phyloP scores from a whole-genome alignment of 1,140 invertebrate species.

The Diuraphis noxia region DNA sequence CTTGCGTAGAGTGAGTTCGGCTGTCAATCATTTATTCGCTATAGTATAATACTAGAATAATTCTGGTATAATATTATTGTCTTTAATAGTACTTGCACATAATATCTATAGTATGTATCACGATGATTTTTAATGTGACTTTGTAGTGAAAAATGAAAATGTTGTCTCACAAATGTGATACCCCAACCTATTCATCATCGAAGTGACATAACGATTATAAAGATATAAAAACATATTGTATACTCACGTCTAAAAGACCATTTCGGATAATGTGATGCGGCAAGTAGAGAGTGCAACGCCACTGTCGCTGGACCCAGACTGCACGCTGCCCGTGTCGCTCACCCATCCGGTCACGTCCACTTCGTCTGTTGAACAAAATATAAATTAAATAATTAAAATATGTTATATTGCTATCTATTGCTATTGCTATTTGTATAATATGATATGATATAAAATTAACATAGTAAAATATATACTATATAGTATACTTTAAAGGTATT shows the following conservation, averaged over 20 bases:
- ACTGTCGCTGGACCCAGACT: conserved; percentile 76
- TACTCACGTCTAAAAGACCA: conserved; percentile 58
- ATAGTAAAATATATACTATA: no score
- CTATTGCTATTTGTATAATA: not conserved
- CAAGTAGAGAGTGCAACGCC: conserved; percentile 76
- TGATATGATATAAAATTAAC: not conserved
- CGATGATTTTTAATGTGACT: not conserved
- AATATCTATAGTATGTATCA: not conserved
- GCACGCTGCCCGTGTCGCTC: conserved; percentile 78
- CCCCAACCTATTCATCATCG: no score
- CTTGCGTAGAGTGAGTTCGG: not conserved
- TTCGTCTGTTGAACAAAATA: conserved; percentile 69
- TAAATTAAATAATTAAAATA: not conserved
- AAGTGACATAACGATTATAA: not conserved
- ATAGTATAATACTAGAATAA: no score
- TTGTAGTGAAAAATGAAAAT: not conserved
- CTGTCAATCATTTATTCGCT: not conserved
- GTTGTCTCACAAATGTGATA: not conserved
- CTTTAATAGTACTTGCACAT: not conserved
- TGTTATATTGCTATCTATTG: not conserved
- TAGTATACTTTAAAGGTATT: not conserved
- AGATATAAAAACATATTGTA: not conserved
- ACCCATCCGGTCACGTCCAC: conserved; percentile 85
- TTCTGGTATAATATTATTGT: not conserved
- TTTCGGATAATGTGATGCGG: conserved; percentile 68